A percentile compares a stretch with the other conserved stretches of the same genome.
Conservation (phyloP, 2,113 vertebrate species). For the Erythrolamprus reginae region DNA sequence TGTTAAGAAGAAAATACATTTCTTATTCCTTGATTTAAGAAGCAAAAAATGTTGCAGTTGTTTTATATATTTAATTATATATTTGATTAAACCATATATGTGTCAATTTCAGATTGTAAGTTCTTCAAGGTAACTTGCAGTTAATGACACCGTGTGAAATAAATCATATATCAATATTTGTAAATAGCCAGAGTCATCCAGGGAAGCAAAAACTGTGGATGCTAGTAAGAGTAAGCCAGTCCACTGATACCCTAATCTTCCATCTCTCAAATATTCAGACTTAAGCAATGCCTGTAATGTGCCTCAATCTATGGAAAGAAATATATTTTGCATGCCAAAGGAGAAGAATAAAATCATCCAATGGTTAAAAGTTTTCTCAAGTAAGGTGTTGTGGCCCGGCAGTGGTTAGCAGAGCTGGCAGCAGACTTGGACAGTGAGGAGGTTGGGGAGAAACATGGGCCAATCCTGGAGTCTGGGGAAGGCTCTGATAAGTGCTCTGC, state of each 20-base stretch:
- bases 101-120: neutral
- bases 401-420: too few relatives aligned
- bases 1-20: neutral
- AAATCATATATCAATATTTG: neutral
- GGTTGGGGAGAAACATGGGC: too few relatives aligned
- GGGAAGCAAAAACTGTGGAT: neutral
- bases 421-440: too few relatives aligned
- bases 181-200: neutral
- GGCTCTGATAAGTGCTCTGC: too few relatives aligned
- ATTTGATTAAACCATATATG: neutral
- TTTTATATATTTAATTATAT: neutral
- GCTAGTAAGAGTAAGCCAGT: neutral
- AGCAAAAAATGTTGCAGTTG: neutral
- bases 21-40: neutral
- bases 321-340: neutral
- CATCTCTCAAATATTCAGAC: neutral
- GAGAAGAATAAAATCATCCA: neutral
- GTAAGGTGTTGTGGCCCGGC: neutral
- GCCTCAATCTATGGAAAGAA: neutral
- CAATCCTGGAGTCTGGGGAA: too few relatives aligned
- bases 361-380: neutral
- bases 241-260: neutral
- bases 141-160: neutral
- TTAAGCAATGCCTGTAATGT: neutral
- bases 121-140: neutral